Evolutionary conservation across 2,113 vertebrate species (phyloP), one percentile per base, ranked within the genome.

Genomic region (Zootoca vivipara): DNA sequence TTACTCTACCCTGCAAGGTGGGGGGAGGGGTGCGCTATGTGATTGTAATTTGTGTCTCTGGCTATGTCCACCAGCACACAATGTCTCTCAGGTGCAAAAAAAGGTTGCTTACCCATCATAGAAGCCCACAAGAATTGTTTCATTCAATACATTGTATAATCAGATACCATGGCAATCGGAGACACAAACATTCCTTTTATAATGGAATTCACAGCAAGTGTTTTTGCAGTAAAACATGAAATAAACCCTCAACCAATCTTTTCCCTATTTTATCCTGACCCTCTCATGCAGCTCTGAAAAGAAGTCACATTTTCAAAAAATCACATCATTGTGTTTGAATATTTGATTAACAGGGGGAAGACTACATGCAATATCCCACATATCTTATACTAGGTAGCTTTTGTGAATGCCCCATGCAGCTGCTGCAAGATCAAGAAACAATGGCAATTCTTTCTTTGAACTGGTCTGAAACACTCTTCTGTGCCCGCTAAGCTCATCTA

Each of bases 401-500:
- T 92, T 85, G 90, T 92, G 92, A 91, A 86, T 69, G 81, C 52
- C 35, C 73, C 67, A 78, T 78, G 46, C 1, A 38, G 58, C 52
- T 93, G 65, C 89, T 93, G 40, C 79, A 89, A 92, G 79, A 42
- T 83, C 24, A 83, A 52, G 46, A 56, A 79, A 79, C 64, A 85
- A 91, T 79, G 33, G 18, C 70, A 87, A 40, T 70, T 90, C 69
- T 82, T 85, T 87, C 79, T 90, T 33, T 40, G 64, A 89, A 89
- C 81, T 91, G 89, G 83, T 85, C 38, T 77, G 89, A 92, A 92
- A 78, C 80, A 85, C 84, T 84, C 28, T 72, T 78, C 88, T 92
- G 77, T 74, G 73, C 77, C 65, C 85, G 52, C 87, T 89, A 93
- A 87, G 65, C 52, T 89, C 88, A 93, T 92, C 83, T 91, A 89